Percentiles rank a stretch among this genome's conserved stretches.
Evolutionary conservation across 2,797 vertebrate genomes (phyloP).

Genomic region (Danio kyathit): DNA sequence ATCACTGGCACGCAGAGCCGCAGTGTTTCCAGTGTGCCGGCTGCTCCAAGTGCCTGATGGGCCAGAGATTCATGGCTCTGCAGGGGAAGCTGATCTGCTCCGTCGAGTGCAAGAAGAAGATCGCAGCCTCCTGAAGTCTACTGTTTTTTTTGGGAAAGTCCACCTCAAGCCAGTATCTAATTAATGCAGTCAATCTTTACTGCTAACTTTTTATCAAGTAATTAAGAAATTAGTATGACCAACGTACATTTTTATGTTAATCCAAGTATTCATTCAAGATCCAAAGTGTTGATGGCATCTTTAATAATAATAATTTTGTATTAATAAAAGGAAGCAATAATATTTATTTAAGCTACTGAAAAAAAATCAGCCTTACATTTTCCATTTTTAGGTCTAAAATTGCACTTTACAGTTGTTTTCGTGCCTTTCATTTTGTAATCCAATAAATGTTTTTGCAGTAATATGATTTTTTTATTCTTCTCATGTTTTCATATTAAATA

Average conservation of each 20-base stretch:
- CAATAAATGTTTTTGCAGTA: constrained; percentile 55
- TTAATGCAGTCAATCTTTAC: constrained; percentile 2
- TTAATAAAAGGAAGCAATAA: constrained; percentile 21
- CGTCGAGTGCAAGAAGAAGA: constrained; percentile 93
- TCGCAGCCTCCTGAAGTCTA: constrained; percentile 63
- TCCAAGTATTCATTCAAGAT: no score
- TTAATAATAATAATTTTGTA: constrained; percentile 2
- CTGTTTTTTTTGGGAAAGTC: neutral
- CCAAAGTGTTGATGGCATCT: neutral
- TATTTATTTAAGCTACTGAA: constrained; percentile 9
- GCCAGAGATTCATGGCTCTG: constrained; percentile 92
- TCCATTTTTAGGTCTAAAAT: constrained; percentile 50
- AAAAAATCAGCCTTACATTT: constrained; percentile 6
- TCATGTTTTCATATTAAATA: neutral
- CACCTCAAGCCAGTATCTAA: neutral
- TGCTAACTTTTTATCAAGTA: neutral
- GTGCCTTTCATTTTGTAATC: constrained; percentile 24
- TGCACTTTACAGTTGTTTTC: constrained; percentile 64
- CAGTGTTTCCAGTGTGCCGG: constrained; percentile 93
- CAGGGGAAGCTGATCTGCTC: constrained; percentile 94
- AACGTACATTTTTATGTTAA: neutral
- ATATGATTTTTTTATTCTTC: neutral
- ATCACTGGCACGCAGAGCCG: constrained; percentile 90
- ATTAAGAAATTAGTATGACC: neutral
- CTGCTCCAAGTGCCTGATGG: constrained; percentile 92